Evolutionary conservation across 2,113 vertebrate genomes (phyloP).

Genomic region (Pterocles gutturalis): DNA sequence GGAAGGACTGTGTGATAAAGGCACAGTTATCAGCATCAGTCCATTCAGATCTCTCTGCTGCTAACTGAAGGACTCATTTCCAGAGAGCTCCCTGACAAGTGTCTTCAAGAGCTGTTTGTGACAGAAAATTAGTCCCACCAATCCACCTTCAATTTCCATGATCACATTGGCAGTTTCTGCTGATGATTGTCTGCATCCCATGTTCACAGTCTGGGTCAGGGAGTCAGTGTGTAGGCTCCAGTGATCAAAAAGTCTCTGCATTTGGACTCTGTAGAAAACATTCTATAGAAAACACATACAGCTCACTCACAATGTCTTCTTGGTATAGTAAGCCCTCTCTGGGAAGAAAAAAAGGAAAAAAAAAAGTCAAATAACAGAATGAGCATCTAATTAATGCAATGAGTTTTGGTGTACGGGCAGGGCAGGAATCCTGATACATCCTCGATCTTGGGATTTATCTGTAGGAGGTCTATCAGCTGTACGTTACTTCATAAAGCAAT

Average conservation of each 20-base stretch:
- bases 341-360: accelerated
- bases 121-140: background rate
- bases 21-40: background rate
- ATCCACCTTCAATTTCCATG: background rate
- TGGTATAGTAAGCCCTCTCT: accelerated
- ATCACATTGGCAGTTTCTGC: background rate
- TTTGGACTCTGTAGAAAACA: background rate
- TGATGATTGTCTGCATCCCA: background rate
- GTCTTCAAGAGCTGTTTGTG: background rate
- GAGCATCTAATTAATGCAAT: background rate
- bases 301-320: background rate
- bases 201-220: background rate
- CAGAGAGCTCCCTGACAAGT: background rate
- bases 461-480: background rate
- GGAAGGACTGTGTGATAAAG: background rate
- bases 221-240: accelerated
- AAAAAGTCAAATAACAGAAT: background rate
- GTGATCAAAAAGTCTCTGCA: background rate
- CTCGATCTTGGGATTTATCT: background rate
- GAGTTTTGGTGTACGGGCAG: background rate
- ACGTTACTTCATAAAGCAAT: background rate
- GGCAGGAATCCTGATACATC: background rate
- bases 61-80: background rate
- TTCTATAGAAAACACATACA: background rate
- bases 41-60: background rate